Evolutionary conservation across 2,113 vertebrate genomes (phyloP).

Genomic region (Panurus biarmicus): DNA sequence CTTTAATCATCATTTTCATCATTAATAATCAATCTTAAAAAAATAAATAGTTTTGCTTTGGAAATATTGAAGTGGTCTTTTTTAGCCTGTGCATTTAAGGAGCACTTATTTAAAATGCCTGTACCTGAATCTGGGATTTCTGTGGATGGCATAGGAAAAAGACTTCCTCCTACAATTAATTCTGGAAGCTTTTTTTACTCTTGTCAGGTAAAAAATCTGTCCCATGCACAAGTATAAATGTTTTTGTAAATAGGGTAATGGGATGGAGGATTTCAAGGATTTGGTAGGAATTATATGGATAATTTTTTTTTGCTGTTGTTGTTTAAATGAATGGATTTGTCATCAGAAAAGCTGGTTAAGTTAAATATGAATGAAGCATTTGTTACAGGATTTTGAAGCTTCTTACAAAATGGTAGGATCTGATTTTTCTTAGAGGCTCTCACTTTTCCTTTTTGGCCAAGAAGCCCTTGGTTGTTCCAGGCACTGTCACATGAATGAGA

Average conservation of each 20-base stretch:
- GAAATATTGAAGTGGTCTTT: background rate
- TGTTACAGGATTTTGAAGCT: background rate
- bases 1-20: background rate
- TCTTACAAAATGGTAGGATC: background rate
- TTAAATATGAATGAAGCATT: background rate
- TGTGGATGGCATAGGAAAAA: background rate
- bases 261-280: background rate
- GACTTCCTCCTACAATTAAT: background rate
- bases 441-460: background rate
- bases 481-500: background rate
- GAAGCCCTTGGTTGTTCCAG: background rate
- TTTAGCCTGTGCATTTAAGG: background rate
- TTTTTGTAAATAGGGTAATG: background rate
- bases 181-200: background rate
- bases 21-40: too few species aligned
- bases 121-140: background rate
- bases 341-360: background rate
- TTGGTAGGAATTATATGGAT: accelerated
- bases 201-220: background rate
- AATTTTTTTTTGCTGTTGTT: too few species aligned
- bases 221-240: background rate
- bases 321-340: background rate
- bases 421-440: background rate
- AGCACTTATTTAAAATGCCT: background rate
- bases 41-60: background rate